A percentile compares a stretch with the other conserved stretches of the same genome.
Conservation (phyloP, 2,888 invertebrate species). For the Crossocerus cetratus region DNA sequence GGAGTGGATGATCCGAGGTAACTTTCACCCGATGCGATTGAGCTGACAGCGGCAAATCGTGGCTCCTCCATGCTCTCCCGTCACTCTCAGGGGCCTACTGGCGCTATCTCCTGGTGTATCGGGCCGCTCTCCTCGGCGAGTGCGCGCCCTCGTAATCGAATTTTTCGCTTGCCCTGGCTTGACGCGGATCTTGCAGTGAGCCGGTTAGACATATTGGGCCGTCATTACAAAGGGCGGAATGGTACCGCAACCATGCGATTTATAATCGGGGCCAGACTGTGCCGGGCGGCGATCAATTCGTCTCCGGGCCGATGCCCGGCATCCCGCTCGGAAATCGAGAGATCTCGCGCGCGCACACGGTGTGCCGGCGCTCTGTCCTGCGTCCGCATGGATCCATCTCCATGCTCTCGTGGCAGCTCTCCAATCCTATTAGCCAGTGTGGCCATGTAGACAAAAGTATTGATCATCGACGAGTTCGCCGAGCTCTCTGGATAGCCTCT, state of each 20-base stretch:
- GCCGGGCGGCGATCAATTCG: neutral
- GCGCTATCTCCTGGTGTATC: neutral
- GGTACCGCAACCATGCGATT: conserved; percentile 11
- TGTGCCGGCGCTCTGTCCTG: too few relatives aligned
- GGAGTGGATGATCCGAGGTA: neutral
- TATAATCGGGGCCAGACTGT: conserved; percentile 9
- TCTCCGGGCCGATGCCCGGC: neutral
- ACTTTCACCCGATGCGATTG: too few relatives aligned
- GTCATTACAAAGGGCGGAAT: conserved; percentile 34
- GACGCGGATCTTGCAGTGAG: conserved; percentile 32
- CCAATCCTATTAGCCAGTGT: conserved; percentile 42
- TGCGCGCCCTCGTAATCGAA: conserved; percentile 30
- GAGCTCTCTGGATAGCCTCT: conserved; percentile 14
- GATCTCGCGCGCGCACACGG: too few relatives aligned
- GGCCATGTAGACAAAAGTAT: conserved; percentile 50
- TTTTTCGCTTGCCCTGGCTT: conserved; percentile 35
- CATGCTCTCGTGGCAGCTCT: conserved; percentile 9
- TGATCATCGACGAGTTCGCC: conserved; percentile 54
- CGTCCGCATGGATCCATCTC: neutral
- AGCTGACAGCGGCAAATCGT: too few relatives aligned
- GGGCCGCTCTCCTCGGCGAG: neutral
- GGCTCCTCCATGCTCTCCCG: too few relatives aligned
- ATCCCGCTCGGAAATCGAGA: neutral
- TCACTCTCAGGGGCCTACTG: too few relatives aligned
- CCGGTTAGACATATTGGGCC: conserved; percentile 30